These are phyloP conservation scores for Meliscaeva auricollis DNA, from an alignment of 2,888 invertebrate species.

Conservation along the genomic window DNA sequence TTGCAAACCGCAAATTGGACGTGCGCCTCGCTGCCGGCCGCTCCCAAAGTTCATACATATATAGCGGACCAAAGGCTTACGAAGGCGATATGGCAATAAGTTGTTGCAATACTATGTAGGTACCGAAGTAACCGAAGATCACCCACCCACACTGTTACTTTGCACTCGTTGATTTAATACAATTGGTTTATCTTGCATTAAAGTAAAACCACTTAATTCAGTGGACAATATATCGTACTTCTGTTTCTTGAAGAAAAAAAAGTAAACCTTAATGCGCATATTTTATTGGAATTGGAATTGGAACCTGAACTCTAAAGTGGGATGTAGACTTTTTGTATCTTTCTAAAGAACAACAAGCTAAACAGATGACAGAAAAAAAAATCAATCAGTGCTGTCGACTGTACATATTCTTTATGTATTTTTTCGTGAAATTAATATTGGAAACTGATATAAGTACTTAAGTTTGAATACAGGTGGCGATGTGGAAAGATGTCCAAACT, in stretches of 20 bases:
- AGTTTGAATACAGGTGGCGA: no score
- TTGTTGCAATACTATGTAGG: not conserved
- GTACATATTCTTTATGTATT: not conserved
- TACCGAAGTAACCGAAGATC: slow-evolving; percentile 23
- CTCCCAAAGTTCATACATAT: slow-evolving; percentile 30
- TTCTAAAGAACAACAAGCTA: not conserved
- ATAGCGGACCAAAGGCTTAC: not conserved
- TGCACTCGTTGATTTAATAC: slow-evolving; percentile 58
- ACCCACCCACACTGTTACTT: slow-evolving; percentile 49
- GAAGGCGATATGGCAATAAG: not conserved
- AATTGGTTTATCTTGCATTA: slow-evolving; percentile 63
- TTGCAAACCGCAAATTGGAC: slow-evolving; percentile 16
- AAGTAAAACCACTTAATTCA: slow-evolving; percentile 59
- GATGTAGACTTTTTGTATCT: slow-evolving; percentile 1
- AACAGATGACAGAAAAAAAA: not conserved
- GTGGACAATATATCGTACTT: slow-evolving; percentile 46
- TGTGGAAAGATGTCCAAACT: no score
- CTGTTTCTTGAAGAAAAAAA: not conserved
- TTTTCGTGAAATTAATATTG: not conserved
- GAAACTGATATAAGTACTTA: not conserved
- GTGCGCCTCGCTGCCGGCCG: not conserved
- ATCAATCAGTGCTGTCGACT: not conserved
- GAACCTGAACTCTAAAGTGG: slow-evolving; percentile 3
- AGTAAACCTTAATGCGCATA: slow-evolving; percentile 12
- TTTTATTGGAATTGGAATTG: slow-evolving; percentile 22